These are phyloP conservation scores for Platycheirus rosarum DNA, from an alignment of 2,888 invertebrate species.

Conservation along the genomic window DNA sequence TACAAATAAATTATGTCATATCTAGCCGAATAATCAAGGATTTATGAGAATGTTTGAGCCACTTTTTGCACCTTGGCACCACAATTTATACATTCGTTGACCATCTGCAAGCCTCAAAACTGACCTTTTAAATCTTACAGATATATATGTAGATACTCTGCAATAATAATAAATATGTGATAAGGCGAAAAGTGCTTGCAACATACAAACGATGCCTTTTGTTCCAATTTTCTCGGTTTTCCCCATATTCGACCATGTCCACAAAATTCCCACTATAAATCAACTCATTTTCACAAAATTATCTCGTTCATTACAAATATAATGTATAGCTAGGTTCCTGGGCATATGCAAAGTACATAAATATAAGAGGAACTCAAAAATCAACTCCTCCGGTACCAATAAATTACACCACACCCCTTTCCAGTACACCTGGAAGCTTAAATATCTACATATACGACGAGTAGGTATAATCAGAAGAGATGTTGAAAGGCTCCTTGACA, in stretches of 20 bases:
- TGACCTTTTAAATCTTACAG: too few species aligned
- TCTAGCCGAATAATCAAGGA: too few species aligned
- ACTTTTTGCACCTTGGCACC: too few species aligned
- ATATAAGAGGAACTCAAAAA: constrained; percentile 47
- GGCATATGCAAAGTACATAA: not conserved
- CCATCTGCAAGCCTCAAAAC: too few species aligned
- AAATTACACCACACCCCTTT: constrained; percentile 53
- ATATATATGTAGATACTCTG: too few species aligned
- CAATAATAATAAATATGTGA: constrained; percentile 52
- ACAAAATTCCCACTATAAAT: constrained; percentile 47
- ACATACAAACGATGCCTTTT: constrained; percentile 22
- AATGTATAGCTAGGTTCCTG: not conserved
- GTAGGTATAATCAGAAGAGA: constrained; percentile 11
- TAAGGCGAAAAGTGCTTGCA: constrained; percentile 36
- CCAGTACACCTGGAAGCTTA: not conserved
- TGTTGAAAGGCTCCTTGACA: constrained; percentile 42
- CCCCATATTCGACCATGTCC: constrained; percentile 34
- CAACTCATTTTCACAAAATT: constrained; percentile 62
- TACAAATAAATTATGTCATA: too few species aligned
- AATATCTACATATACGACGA: not conserved
- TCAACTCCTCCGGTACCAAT: constrained; percentile 66
- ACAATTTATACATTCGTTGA: too few species aligned
- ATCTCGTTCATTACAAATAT: constrained; percentile 64
- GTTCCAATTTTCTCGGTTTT: constrained; percentile 20
- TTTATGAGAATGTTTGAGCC: too few species aligned